Evolutionary conservation across 2,113 vertebrate species (phyloP), one percentile per base, ranked within the genome.

Genomic region (Phasianus colchicus): DNA sequence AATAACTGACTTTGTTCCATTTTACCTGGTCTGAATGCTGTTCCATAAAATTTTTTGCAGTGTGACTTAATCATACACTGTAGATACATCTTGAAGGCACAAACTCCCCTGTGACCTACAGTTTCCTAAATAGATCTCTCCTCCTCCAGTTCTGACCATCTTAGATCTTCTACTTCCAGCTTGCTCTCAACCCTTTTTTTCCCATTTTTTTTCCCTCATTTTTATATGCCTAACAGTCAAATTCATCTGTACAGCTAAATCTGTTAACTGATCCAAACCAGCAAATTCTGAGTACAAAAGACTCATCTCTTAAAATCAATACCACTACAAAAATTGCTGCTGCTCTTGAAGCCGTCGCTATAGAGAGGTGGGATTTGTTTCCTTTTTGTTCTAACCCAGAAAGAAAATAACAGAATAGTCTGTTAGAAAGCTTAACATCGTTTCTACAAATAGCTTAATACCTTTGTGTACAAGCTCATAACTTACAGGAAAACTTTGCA

Each of bases 401-500:
- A 82, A 72, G 6, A 29, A 11, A 22, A 18, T 0, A 48, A 36
- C 34, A 14, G 22, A 78, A 42, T 7, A 71, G 5, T 38, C 17
- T 22, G 55, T 74, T 88, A 88, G 60, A 81, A 91, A 90, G 27
- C 48, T 32, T 70, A 76, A 88, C 81, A 66, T 54, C 3, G 77
- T 83, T 90, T 78, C 57, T 61, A 4, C 55, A 14, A 83, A 74
- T 81, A 88, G 20, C 36, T 45, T 84, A 55, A 91, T 30, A 50
- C 4, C 45, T 71, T 40, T 77, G 20, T 55, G 14, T 43, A 38
- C 10, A 81, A 81, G 47, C 25, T 58, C 48, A 25, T 65, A 72
- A 88, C 32, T 89, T 89, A 77, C 47, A 91, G 63, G 27, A 83
- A 72, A 93, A 83, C 50, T 92, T 85, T 75, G 34, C 32, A 71